phyloP scores from a whole-genome alignment of 2,113 vertebrate species.

The Notarius lentiginosus region DNA sequence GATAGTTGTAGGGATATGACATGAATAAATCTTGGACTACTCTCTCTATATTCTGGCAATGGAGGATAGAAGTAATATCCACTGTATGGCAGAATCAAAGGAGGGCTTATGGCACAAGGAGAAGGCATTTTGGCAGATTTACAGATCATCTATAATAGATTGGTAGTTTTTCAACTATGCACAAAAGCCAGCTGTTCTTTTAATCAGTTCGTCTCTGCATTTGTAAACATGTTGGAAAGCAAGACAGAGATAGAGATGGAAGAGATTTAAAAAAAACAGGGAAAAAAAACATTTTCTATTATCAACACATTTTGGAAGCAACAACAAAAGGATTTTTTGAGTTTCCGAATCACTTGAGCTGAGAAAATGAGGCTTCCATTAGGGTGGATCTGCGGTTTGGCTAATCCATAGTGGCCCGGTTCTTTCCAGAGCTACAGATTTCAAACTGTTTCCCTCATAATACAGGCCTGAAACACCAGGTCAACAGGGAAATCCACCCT shows the following conservation, averaged over 20 bases:
- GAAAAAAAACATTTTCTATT: conserved; percentile 64
- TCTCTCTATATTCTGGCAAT: conserved; percentile 40
- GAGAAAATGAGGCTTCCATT: conserved; percentile 50
- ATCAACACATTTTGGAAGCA: conserved; percentile 66
- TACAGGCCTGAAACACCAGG: conserved; percentile 43
- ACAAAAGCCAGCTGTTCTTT: conserved; percentile 77
- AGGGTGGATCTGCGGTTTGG: conserved; percentile 34
- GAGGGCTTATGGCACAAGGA: conserved; percentile 56
- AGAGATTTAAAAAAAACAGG: conserved; percentile 39
- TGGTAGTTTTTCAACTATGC: conserved; percentile 70
- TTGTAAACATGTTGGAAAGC: conserved; percentile 66
- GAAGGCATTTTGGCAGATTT: conserved; percentile 69
- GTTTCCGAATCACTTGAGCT: conserved; percentile 48
- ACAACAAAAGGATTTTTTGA: conserved; percentile 57
- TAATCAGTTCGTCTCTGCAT: conserved; percentile 58
- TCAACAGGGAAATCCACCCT: conserved; percentile 60
- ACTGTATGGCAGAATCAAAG: conserved; percentile 64
- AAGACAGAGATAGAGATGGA: conserved; percentile 22
- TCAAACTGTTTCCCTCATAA: conserved; percentile 35
- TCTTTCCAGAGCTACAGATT: conserved; percentile 18
- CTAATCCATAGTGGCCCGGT: conserved; percentile 23
- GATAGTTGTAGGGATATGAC: conserved; percentile 33
- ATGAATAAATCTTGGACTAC: conserved; percentile 47
- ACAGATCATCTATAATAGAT: conserved; percentile 76
- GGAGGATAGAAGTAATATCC: conserved; percentile 41